A percentile compares a stretch with the other conserved stretches of the same genome.
Conservation (phyloP, 1,140 invertebrate species). For the Drosophila serrata region DNA sequence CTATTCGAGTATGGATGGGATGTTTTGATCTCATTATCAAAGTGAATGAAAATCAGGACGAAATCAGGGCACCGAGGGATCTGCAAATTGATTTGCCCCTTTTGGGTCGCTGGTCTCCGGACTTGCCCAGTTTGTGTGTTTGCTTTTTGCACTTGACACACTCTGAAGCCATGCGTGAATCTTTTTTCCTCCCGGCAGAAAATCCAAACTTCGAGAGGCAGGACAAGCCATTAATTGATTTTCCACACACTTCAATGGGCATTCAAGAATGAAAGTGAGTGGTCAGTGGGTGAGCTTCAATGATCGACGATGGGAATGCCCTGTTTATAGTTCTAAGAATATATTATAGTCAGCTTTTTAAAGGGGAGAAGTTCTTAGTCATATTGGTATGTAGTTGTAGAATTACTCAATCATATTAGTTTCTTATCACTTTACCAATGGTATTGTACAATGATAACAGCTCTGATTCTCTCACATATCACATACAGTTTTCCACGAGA, state of each 20-base stretch:
- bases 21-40: conserved; percentile 77
- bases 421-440: not conserved
- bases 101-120: conserved; percentile 44
- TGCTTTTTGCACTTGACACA: conserved; percentile 79
- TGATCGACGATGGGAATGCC: conserved; percentile 11
- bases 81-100: conserved; percentile 69
- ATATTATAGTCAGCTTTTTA: not conserved
- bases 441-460: too few species aligned
- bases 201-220: conserved; percentile 60
- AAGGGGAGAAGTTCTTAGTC: not conserved
- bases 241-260: conserved; percentile 65
- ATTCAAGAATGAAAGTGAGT: conserved; percentile 31
- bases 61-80: conserved; percentile 36
- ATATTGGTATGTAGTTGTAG: not conserved
- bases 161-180: conserved; percentile 75
- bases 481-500: too few species aligned
- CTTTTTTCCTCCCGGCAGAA: conserved; percentile 53
- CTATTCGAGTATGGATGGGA: conserved; percentile 59
- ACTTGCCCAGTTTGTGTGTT: conserved; percentile 40
- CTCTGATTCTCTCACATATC: too few species aligned
- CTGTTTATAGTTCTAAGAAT: not conserved
- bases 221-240: conserved; percentile 74
- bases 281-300: not conserved
- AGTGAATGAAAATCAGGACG: conserved; percentile 38
- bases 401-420: too few species aligned